Evolutionary conservation across 30 jellyfish, hydroid and myxozoan genomes (phyloP).

Genomic region (Aurelia aurita complex sp. Pacific): DNA sequence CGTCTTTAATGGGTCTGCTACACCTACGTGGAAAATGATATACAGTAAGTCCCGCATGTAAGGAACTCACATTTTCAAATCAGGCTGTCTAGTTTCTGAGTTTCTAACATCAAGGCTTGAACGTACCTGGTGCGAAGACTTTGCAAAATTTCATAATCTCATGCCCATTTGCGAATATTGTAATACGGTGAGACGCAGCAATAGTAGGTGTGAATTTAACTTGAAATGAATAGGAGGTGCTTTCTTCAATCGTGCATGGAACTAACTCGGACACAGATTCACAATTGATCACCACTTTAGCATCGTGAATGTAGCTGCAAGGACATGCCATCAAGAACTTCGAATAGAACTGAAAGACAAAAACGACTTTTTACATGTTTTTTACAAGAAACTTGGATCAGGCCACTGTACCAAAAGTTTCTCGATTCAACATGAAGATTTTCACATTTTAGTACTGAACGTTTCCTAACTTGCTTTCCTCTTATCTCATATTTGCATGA

Average conservation of each 20-base stretch:
- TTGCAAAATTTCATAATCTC: slow-evolving; percentile 19
- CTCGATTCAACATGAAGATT: no score
- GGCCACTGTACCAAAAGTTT: no score
- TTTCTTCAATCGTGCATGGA: slow-evolving; percentile 47
- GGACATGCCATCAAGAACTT: slow-evolving; percentile 25
- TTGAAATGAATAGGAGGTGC: background rate
- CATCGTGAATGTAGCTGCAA: slow-evolving; percentile 2
- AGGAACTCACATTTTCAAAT: no score
- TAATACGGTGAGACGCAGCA: slow-evolving; percentile 37
- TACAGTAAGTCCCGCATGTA: no score
- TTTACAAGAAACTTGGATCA: no score
- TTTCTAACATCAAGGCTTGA: no score
- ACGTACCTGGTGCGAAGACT: slow-evolving; percentile 50
- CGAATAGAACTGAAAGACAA: slow-evolving; percentile 51
- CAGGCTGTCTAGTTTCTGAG: no score
- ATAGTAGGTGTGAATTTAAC: slow-evolving; percentile 68
- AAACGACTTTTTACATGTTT: no score
- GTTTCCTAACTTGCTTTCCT: no score
- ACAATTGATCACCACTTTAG: slow-evolving; percentile 34
- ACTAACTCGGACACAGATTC: slow-evolving; percentile 11
- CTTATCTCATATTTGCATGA: no score
- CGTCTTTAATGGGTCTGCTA: slow-evolving; percentile 74
- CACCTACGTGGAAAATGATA: slow-evolving; percentile 17
- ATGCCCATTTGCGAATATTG: slow-evolving; percentile 27
- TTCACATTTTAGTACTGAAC: no score